Evolutionary conservation across 1,140 invertebrate species (phyloP).

Genomic region (Rhagoletis pomonella): DNA sequence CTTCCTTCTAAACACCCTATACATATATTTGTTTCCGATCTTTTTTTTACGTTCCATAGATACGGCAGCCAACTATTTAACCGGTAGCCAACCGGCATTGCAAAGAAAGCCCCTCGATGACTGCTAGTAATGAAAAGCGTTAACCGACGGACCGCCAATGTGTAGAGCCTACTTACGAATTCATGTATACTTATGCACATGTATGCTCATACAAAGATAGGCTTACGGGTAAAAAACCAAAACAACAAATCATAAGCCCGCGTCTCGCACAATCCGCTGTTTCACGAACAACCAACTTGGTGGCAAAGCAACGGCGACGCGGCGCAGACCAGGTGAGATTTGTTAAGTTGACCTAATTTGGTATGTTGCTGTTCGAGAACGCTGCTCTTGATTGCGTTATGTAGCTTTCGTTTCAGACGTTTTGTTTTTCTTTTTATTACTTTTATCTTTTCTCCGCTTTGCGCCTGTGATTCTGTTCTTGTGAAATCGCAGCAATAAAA

Average conservation of each 20-base stretch:
- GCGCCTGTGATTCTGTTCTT: background rate
- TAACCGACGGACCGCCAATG: background rate
- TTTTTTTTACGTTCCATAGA: too few relatives aligned
- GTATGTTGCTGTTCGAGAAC: background rate
- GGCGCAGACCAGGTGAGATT: constrained; percentile 30
- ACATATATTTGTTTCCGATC: too few relatives aligned
- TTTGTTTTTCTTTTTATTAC: constrained; percentile 7
- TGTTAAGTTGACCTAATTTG: constrained; percentile 41
- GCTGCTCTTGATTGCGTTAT: constrained; percentile 29
- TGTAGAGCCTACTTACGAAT: constrained; percentile 5
- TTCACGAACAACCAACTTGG: background rate
- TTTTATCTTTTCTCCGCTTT: constrained; percentile 23
- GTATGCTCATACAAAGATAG: background rate
- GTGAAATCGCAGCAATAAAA: constrained; percentile 44
- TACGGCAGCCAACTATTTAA: background rate
- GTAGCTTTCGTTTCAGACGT: background rate
- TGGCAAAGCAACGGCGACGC: background rate
- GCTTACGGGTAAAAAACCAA: background rate
- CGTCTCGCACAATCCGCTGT: background rate
- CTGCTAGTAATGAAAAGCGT: background rate
- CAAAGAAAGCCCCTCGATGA: constrained; percentile 1
- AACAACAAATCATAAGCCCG: background rate
- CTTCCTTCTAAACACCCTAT: too few relatives aligned
- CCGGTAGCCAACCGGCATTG: background rate
- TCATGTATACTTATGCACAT: background rate